Conservation (phyloP, 2,113 vertebrate genomes). For the Chaetorhynchus papuensis region DNA sequence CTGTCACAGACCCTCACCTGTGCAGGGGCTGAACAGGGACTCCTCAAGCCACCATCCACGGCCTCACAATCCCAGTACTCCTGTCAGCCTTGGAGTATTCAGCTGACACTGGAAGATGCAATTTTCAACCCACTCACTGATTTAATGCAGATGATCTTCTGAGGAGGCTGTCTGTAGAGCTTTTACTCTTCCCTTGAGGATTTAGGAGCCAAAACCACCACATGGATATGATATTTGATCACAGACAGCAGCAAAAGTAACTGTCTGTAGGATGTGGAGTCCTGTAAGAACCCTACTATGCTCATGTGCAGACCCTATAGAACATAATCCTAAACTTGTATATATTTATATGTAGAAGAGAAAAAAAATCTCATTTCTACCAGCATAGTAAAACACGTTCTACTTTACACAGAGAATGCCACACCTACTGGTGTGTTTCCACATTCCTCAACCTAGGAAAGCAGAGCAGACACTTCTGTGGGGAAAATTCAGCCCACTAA, state of each 20-base stretch:
- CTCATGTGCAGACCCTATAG: background rate
- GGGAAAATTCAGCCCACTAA: background rate
- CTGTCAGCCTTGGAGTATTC: background rate
- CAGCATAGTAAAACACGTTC: background rate
- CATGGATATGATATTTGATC: fast-evolving
- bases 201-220: background rate
- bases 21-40: background rate
- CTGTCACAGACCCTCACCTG: background rate
- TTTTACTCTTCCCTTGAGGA: background rate
- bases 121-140: background rate
- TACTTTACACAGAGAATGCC: background rate
- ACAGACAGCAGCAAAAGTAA: background rate
- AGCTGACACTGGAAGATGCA: background rate
- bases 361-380: background rate
- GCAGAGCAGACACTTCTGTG: background rate
- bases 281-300: background rate
- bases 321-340: background rate
- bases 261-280: background rate
- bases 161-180: background rate
- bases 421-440: background rate
- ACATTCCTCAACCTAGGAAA: background rate
- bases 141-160: background rate
- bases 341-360: background rate
- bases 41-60: background rate
- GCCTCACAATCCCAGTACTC: background rate